Percentiles rank a stretch among this genome's conserved stretches.
phyloP scores from a whole-genome alignment of 2,888 invertebrate species.

The Metallyticus violacea region DNA sequence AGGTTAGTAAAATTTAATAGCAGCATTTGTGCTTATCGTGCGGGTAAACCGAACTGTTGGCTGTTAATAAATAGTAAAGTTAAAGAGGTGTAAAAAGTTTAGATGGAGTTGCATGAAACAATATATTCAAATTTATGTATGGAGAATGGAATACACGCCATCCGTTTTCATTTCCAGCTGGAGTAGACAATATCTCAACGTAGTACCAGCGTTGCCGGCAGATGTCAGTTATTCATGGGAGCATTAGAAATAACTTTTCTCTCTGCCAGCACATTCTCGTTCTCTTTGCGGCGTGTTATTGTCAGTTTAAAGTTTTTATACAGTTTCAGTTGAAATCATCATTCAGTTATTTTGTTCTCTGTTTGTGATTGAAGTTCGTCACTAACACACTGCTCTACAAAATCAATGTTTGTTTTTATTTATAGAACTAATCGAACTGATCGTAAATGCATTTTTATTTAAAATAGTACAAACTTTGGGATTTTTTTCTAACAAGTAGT shows the following conservation, averaged over 20 bases:
- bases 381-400: background rate
- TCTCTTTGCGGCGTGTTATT: no score
- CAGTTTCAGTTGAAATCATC: background rate
- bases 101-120: background rate
- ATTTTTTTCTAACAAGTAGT: no score
- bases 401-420: no score
- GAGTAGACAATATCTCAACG: background rate
- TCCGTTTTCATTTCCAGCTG: background rate
- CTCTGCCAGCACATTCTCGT: background rate
- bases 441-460: no score
- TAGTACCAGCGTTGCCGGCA: background rate
- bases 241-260: background rate
- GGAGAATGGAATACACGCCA: background rate
- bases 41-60: no score
- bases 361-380: no score
- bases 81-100: background rate
- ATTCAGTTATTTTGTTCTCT: no score
- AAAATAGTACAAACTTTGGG: no score
- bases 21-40: no score
- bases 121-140: background rate
- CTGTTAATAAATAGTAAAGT: background rate
- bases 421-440: no score
- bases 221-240: background rate
- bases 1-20: no score
- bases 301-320: background rate